A percentile compares a stretch with the other conserved stretches of the same genome.
These are phyloP conservation scores for Balanococcus diminutus DNA, from an alignment of 2,888 invertebrate species.

Conservation along the genomic window DNA sequence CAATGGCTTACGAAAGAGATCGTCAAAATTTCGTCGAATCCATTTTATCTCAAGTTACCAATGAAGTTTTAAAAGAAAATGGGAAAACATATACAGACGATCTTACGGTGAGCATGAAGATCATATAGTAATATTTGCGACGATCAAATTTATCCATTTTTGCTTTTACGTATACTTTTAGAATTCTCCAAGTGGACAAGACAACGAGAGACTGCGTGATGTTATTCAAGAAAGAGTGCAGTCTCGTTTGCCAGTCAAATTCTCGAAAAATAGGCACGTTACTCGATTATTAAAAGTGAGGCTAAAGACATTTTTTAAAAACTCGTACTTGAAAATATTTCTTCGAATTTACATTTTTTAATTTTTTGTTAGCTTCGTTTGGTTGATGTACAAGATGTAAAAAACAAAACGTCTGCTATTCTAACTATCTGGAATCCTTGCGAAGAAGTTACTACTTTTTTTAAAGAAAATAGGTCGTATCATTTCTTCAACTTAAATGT, in stretches of 20 bases:
- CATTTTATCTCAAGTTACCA: conserved; percentile 17
- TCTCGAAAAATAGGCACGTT: conserved; percentile 55
- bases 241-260: conserved; percentile 54
- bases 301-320: background rate
- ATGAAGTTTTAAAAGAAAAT: conserved; percentile 13
- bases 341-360: background rate
- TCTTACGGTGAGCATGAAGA: background rate
- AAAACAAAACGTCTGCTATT: conserved; percentile 61
- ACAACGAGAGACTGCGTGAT: conserved; percentile 55
- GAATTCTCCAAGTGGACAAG: conserved; percentile 55
- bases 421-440: conserved; percentile 76
- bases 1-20: background rate
- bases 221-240: conserved; percentile 56
- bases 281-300: conserved; percentile 57
- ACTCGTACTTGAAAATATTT: too few species aligned
- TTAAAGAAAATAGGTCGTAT: conserved; percentile 68
- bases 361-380: conserved; percentile 60
- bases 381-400: conserved; percentile 61
- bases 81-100: background rate
- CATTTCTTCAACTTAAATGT: conserved; percentile 62
- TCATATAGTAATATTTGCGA: background rate
- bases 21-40: conserved; percentile 21
- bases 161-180: background rate
- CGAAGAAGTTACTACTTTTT: conserved; percentile 66
- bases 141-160: background rate